Base-by-base conservation (phyloP, 2,113 vertebrate genomes). In the Solea senegalensis region DNA sequence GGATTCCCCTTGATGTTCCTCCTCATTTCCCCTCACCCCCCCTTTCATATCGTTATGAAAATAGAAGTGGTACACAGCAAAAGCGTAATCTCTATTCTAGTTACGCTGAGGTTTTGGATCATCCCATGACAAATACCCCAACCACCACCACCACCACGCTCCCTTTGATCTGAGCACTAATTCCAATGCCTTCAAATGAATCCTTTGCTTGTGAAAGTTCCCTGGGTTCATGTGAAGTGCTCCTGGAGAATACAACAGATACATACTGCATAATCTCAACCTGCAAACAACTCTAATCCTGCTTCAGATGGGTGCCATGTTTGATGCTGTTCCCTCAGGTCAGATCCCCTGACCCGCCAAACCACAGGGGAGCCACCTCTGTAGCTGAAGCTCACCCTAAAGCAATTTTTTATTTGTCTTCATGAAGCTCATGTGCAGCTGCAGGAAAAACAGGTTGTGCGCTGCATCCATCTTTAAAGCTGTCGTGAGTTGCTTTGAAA, bases 151-250 rank as follows among this genome's bases (percentile, higher is more conserved):
- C 34, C 34, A 3, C 34, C 34, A 5, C 58, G 8, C 59, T 68
- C 11, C 21, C 88, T 93, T 92, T 93, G 88, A 93, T 93, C 89
- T 86, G 26, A 53, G 67, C 41, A 3, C 82, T 89, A 90, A 92
- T 91, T 91, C 89, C 70, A 74, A 80, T 40, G 86, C 72, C 78
- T 87, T 90, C 82, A 83, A 88, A 90, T 91, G 85, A 92, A 90
- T 92, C 90, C 85, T 74, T 69, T 73, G 72, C 86, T 80, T 85
- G 72, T 76, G 76, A 83, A 86, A 86, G 90, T 90, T 90, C 85
- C 72, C 84, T 8, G 55, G 82, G 88, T 88, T 91, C 84, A 85
- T 85, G 83, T 69, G 79, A 72, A 61, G 10, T 70, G 80, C 85
- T 83, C 80, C 79, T 48, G 7, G 81, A 81, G 78, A 84, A 78